Evolutionary conservation across 2,888 invertebrate species (phyloP).

Genomic region (Conistra vaccinii): DNA sequence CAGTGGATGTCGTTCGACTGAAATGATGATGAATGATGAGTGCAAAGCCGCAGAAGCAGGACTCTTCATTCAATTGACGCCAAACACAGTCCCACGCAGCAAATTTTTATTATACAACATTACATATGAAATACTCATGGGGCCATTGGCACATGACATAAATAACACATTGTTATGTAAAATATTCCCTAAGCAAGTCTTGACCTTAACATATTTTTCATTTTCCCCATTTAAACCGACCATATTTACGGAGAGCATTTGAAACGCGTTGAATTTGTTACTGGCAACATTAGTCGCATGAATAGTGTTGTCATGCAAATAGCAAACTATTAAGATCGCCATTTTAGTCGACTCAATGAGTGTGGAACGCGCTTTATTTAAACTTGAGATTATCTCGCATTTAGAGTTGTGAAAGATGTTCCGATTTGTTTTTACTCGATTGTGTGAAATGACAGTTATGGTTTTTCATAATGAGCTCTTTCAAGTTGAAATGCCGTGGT

Average conservation of each 20-base stretch:
- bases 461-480: slow-evolving; percentile 56
- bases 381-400: slow-evolving; percentile 50
- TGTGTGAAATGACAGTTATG: slow-evolving; percentile 63
- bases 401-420: slow-evolving; percentile 51
- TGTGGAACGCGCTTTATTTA: slow-evolving; percentile 52
- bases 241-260: slow-evolving; percentile 54
- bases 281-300: slow-evolving; percentile 56
- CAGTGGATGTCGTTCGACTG: neutral
- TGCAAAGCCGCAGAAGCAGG: neutral
- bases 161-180: slow-evolving; percentile 40
- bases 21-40: neutral
- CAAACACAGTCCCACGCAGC: neutral
- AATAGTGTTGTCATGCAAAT: slow-evolving; percentile 71
- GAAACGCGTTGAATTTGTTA: slow-evolving; percentile 57
- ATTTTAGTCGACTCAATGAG: slow-evolving; percentile 69
- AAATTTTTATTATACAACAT: neutral
- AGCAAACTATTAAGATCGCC: slow-evolving; percentile 59
- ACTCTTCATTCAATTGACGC: neutral
- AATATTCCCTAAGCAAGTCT: slow-evolving; percentile 17
- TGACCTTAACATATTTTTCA: slow-evolving; percentile 61
- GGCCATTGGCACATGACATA: slow-evolving; percentile 32
- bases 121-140: neutral
- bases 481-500: slow-evolving; percentile 28
- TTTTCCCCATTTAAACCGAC: slow-evolving; percentile 46
- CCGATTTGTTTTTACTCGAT: slow-evolving; percentile 62